Evolutionary conservation across 2,888 invertebrate species (phyloP).

Genomic region (Drosophila anomalata): DNA sequence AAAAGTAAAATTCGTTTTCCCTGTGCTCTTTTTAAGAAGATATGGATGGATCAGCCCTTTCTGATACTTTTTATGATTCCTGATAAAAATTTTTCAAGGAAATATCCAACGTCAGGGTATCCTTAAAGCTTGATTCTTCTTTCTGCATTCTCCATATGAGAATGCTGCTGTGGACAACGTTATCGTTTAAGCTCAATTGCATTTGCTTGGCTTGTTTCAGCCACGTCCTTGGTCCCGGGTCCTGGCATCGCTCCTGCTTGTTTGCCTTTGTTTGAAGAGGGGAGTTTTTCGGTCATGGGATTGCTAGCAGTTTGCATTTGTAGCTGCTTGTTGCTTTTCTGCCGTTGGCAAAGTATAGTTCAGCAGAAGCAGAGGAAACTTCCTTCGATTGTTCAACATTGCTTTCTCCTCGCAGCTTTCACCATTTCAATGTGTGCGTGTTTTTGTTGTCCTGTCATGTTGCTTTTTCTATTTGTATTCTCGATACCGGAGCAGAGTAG

Average conservation of each 20-base stretch:
- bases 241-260: neutral
- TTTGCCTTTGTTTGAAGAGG: conserved; percentile 2
- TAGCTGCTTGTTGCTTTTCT: conserved; percentile 34
- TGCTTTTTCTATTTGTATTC: neutral
- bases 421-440: conserved; percentile 4
- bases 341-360: conserved; percentile 23
- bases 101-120: too few relatives aligned
- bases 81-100: too few relatives aligned
- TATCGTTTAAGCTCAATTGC: conserved; percentile 72
- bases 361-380: conserved; percentile 30
- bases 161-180: conserved; percentile 48
- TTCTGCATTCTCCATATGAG: conserved; percentile 20
- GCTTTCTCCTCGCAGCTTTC: conserved; percentile 7
- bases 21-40: too few relatives aligned
- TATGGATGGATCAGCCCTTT: too few relatives aligned
- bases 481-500: neutral
- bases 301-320: conserved; percentile 29
- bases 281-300: conserved; percentile 31
- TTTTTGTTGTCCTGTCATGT: neutral
- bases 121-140: conserved; percentile 16
- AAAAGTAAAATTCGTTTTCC: too few relatives aligned
- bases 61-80: too few relatives aligned
- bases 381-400: conserved; percentile 30
- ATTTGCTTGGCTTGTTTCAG: conserved; percentile 35
- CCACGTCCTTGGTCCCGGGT: conserved; percentile 10